Conservation (phyloP, 2,888 invertebrate species). For the Harmothoe impar region DNA sequence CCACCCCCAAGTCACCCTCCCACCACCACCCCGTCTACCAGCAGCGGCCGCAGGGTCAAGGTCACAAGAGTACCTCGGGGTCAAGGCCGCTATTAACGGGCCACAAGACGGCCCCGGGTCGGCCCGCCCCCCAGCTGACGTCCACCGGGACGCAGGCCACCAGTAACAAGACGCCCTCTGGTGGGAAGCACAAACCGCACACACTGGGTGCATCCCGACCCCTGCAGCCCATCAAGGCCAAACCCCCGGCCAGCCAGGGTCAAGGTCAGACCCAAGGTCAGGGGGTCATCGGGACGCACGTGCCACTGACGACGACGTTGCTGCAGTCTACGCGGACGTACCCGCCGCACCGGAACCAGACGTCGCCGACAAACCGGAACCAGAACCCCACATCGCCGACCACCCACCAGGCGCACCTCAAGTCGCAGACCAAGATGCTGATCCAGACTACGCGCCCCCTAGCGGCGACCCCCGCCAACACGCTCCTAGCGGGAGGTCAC, state of each 20-base stretch:
- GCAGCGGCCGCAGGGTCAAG: not conserved
- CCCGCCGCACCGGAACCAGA: slow-evolving; percentile 36
- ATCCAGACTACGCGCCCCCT: slow-evolving; percentile 43
- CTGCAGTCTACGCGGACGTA: slow-evolving; percentile 45
- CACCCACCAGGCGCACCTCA: slow-evolving; percentile 58
- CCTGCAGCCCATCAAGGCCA: slow-evolving; percentile 50
- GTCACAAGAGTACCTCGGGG: not conserved
- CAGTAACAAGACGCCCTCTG: not conserved
- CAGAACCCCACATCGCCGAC: not conserved
- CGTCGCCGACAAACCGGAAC: not conserved
- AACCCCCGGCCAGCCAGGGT: not conserved
- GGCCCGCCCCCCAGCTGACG: not conserved
- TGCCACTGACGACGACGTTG: slow-evolving; percentile 49
- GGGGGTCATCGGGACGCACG: not conserved
- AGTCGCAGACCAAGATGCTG: slow-evolving; percentile 52
- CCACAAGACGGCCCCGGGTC: not conserved
- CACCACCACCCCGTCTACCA: not conserved
- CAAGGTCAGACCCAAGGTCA: not conserved
- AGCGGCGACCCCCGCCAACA: not conserved
- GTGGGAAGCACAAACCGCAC: not conserved
- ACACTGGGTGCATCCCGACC: slow-evolving; percentile 8
- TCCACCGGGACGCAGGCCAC: not conserved
- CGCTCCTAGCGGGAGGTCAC: not conserved
- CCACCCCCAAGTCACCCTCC: not conserved
- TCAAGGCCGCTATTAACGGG: not conserved